Evolutionary conservation across 2,888 invertebrate genomes (phyloP).

Genomic region (Lasioglossum lativentre): DNA sequence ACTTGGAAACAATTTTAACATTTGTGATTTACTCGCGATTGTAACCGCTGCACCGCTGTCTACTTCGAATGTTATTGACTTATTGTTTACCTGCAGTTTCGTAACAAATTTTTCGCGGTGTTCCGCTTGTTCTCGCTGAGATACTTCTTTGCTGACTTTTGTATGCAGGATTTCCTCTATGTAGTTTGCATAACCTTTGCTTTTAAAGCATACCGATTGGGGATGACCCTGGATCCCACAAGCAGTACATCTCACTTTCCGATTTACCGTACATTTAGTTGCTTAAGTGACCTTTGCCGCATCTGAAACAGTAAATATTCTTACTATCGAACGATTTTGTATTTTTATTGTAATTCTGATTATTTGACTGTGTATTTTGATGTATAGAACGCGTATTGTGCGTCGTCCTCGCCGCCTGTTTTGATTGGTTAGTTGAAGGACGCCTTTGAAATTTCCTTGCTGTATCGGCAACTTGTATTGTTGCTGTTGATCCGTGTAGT

Average conservation of each 20-base stretch:
- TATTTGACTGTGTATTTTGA: not conserved
- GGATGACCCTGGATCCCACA: not conserved
- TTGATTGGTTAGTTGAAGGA: not conserved
- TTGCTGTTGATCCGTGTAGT: not conserved
- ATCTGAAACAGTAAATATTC: not conserved
- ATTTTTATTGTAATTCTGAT: not conserved
- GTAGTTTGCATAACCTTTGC: not conserved
- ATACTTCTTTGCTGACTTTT: not conserved
- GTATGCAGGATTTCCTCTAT: not conserved
- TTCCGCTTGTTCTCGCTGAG: not conserved
- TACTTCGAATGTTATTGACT: not conserved
- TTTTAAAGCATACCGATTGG: not conserved
- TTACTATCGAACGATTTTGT: not conserved
- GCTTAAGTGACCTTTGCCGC: not conserved
- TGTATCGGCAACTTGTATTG: not conserved
- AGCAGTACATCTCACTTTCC: not conserved
- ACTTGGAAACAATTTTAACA: not conserved
- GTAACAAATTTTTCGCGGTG: not conserved
- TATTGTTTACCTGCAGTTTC: not conserved
- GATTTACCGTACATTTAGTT: not conserved
- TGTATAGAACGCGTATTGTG: not conserved
- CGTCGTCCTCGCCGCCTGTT: too few relatives aligned
- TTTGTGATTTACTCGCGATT: not conserved
- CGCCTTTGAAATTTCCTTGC: not conserved
- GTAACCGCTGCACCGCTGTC: constrained; percentile 20